Conservation (phyloP, 2,797 vertebrate genomes). For the Pantherophis alleghaniensis region DNA sequence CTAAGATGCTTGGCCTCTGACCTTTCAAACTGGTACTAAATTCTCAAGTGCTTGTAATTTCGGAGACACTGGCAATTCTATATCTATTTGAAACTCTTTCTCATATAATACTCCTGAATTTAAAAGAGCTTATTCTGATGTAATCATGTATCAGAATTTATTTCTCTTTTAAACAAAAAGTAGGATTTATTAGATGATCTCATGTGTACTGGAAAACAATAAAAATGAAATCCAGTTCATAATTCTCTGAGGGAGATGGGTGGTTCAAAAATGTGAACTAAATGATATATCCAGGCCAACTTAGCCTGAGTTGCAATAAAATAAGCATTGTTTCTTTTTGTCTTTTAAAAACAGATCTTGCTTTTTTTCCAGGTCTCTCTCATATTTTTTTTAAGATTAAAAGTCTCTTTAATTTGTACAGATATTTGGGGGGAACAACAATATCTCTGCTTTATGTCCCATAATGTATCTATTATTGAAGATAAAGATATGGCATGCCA, state of each 20-base stretch:
- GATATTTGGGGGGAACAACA: background rate
- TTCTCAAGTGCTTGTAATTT: background rate
- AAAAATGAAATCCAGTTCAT: slow-evolving; percentile 14
- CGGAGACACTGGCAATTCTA: background rate
- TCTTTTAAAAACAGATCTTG: background rate
- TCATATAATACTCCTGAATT: background rate
- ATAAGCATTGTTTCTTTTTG: background rate
- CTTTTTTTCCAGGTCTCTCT: background rate
- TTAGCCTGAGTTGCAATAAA: background rate
- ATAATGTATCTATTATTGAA: background rate
- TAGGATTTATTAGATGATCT: background rate
- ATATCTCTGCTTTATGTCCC: background rate
- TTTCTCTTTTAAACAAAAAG: background rate
- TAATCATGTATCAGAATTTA: background rate
- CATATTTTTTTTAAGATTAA: background rate
- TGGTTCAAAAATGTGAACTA: background rate
- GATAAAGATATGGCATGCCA: background rate
- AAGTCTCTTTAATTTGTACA: background rate
- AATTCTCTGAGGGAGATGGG: background rate
- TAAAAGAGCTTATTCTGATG: background rate
- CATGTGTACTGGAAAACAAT: background rate
- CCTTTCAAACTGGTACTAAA: background rate
- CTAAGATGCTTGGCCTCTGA: background rate
- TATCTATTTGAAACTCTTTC: background rate
- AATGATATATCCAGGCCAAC: background rate